These are phyloP conservation scores for Synanthedon formicaeformis DNA, from an alignment of 2,888 invertebrate species.

Conservation along the genomic window DNA sequence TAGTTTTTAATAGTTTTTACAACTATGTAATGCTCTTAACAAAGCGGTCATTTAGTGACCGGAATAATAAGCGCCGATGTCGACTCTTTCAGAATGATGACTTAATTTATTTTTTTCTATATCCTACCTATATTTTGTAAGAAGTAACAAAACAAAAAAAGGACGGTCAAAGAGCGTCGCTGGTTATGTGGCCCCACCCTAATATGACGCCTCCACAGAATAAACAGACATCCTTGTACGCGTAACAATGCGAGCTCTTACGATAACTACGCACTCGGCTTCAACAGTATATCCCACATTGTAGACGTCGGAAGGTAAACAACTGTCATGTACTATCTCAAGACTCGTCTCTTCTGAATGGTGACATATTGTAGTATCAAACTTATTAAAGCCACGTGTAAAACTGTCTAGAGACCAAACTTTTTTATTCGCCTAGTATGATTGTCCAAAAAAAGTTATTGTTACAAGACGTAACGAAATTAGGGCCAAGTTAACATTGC, in stretches of 20 bases:
- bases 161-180: background rate
- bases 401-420: background rate
- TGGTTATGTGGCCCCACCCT: background rate
- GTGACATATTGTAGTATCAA: too few species aligned
- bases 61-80: too few species aligned
- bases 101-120: too few species aligned
- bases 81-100: too few species aligned
- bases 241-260: constrained; percentile 37
- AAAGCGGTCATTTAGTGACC: too few species aligned
- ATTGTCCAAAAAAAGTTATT: background rate
- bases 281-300: constrained; percentile 3
- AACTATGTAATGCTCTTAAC: too few species aligned
- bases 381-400: background rate
- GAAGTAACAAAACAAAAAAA: too few species aligned
- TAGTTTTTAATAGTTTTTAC: too few species aligned
- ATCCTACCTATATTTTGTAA: too few species aligned
- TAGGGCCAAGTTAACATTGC: background rate
- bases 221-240: constrained; percentile 19
- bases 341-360: too few species aligned
- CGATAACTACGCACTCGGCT: constrained; percentile 32
- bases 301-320: background rate
- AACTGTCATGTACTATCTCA: background rate
- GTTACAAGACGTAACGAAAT: background rate
- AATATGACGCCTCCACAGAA: background rate
- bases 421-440: background rate